These are phyloP conservation scores for Montipora foliosa DNA, from an alignment of 64 coral and sea anemone genomes.

Conservation along the genomic window DNA sequence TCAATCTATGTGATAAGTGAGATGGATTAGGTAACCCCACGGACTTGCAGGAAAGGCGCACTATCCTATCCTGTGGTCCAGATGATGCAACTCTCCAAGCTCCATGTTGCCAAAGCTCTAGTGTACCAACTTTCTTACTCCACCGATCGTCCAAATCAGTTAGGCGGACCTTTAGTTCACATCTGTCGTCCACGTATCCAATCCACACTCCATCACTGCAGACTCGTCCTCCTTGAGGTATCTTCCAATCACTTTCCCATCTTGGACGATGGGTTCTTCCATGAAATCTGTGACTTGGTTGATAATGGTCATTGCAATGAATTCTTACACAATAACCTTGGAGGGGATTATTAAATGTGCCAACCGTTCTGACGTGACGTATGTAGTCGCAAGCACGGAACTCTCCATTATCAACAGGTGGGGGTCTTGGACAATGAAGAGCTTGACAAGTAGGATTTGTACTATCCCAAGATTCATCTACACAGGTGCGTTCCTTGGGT, in stretches of 20 bases:
- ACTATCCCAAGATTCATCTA: constrained; percentile 17
- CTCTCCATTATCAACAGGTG: neutral
- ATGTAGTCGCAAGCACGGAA: constrained; percentile 32
- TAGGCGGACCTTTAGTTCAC: neutral
- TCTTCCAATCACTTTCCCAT: no score
- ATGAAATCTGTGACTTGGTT: constrained; percentile 33
- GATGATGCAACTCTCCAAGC: neutral
- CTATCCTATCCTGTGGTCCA: neutral
- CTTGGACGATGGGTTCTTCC: neutral
- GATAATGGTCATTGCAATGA: neutral
- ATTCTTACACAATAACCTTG: constrained; percentile 63
- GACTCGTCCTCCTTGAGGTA: no score
- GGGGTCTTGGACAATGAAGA: constrained; percentile 26
- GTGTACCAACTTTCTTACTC: neutral
- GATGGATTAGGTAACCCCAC: neutral
- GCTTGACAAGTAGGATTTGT: constrained; percentile 2
- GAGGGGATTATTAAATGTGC: constrained; percentile 12
- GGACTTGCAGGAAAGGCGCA: constrained; percentile 4
- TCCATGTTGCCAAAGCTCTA: constrained; percentile 21
- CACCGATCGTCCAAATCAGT: neutral
- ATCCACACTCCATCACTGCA: neutral
- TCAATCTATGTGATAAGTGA: neutral
- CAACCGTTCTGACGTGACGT: constrained; percentile 2
- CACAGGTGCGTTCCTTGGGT: constrained; percentile 18
- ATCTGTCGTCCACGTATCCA: constrained; percentile 32